Base-by-base conservation (phyloP, 2,113 vertebrate species). In the Eclectus roratus region DNA sequence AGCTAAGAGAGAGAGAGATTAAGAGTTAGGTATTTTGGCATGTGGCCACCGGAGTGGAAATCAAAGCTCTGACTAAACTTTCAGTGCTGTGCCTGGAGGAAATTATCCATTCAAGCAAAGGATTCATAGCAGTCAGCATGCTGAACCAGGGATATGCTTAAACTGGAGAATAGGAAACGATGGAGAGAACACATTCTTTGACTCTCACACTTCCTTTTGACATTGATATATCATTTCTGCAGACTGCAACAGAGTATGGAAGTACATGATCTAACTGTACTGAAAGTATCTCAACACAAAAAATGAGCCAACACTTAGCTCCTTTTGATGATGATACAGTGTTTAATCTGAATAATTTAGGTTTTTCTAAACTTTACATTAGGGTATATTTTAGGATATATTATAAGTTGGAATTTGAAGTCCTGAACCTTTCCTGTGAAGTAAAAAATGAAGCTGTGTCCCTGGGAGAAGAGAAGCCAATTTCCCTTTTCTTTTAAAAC, bases 91-190 rank as follows among this genome's bases (percentile, higher is more conserved):
- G 50, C 29, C 85, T 90, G 46, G 29, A 88, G 68, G 43, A 95
- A 95, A 88, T 88, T 25, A 63, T 37, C n/a, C 25, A 37, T 85
- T 94, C 53, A 53, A 66, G 46, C 46, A 77, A 60, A 82, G 37
- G 49, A 70, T 66, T 83, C 41, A 31, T 23, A 82, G 31, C 25
- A 94, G 70, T 82, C 74, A 93, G 33, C 33, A 19, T 61, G 28
- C 74, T n/a, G 79, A 95, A 85, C 13, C 21, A 80, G 27, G 63
- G 58, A 49, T 66, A 58, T 46, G 25, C 7, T 69, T 88, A 73
- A 86, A 80, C 17, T 44, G 46, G 58, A 88, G 76, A 80, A 77
- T 2, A 73, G 49, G 41, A 77, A 88, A 90, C 63, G 21, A 70
- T 66, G 49, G 53, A 85, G 17, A 61, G 29, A 82, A 47, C 31